Conservation (phyloP, 35 echinoderm and acorn worm genomes). For the Heliocidaris erythrogramma region DNA sequence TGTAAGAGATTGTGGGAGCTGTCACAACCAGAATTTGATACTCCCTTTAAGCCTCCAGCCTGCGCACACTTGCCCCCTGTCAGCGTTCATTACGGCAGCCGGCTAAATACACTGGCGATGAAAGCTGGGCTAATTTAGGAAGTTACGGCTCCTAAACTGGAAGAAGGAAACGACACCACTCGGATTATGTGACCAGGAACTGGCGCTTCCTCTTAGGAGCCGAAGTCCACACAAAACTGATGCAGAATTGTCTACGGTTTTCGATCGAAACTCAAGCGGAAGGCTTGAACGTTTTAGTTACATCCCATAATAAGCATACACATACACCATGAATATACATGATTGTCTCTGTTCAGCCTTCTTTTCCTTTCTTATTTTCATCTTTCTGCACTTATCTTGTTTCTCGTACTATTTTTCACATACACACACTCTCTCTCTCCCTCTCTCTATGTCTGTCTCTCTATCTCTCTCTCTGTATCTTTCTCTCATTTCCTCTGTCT, state of each 20-base stretch:
- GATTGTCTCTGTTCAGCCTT: neutral
- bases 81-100: neutral
- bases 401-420: neutral
- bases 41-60: neutral
- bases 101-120: constrained; percentile 8
- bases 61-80: neutral
- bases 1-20: neutral
- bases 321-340: neutral
- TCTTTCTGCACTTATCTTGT: neutral
- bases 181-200: neutral
- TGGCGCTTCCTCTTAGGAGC: neutral
- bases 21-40: neutral
- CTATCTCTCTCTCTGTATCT: neutral
- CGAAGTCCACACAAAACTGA: neutral
- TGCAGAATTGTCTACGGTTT: neutral
- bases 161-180: neutral
- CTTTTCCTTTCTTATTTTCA: neutral
- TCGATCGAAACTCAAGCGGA: neutral
- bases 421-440: too few relatives aligned
- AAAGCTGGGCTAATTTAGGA: constrained; percentile 16
- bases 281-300: neutral
- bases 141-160: neutral
- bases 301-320: neutral
- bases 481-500: neutral
- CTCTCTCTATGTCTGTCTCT: neutral